Conservation (phyloP, 1,140 invertebrate species). For the Diorhabda carinulata region DNA sequence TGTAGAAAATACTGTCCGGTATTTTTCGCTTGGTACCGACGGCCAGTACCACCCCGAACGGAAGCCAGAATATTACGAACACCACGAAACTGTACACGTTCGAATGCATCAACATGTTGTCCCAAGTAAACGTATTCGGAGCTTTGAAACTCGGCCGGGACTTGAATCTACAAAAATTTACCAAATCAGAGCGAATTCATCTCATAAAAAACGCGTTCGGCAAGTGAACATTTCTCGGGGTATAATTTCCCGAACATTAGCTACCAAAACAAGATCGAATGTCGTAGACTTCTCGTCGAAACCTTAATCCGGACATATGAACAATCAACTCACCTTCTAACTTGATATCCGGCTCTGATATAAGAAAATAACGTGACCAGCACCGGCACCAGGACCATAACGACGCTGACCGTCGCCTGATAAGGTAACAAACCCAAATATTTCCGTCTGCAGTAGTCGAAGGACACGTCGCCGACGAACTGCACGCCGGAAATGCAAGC, state of each 20-base stretch:
- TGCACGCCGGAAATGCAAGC: constrained; percentile 53
- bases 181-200: too few relatives aligned
- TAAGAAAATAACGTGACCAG: constrained; percentile 54
- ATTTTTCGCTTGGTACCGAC: constrained; percentile 52
- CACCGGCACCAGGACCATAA: constrained; percentile 57
- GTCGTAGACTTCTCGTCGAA: too few relatives aligned
- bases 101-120: constrained; percentile 59
- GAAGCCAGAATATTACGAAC: constrained; percentile 66
- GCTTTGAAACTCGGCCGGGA: constrained; percentile 58
- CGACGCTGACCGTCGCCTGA: constrained; percentile 52
- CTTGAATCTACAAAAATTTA: constrained; percentile 34
- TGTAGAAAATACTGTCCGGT: constrained; percentile 56
- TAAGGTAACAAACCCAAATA: constrained; percentile 50
- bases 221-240: too few relatives aligned
- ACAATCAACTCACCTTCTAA: constrained; percentile 30
- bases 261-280: too few relatives aligned
- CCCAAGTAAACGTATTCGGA: constrained; percentile 59
- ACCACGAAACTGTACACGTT: constrained; percentile 65
- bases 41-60: constrained; percentile 57
- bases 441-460: constrained; percentile 60
- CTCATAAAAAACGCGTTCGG: not conserved
- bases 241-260: too few relatives aligned
- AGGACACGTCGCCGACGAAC: constrained; percentile 53
- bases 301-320: too few relatives aligned
- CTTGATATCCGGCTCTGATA: constrained; percentile 45